Conservation (phyloP, 2,113 vertebrate genomes). For the Apteryx mantelli region DNA sequence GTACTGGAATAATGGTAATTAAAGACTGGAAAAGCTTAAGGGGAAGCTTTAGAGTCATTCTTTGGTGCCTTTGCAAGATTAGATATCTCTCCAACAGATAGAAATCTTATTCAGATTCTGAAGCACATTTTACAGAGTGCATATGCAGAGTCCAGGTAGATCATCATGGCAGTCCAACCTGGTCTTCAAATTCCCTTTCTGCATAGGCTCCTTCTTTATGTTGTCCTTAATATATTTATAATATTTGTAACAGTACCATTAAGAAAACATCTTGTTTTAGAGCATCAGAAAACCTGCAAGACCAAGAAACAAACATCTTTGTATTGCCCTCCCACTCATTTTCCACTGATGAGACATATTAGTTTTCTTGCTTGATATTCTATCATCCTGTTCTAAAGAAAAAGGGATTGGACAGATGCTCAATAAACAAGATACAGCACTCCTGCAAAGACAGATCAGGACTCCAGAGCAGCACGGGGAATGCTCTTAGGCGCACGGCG, state of each 20-base stretch:
- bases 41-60: background rate
- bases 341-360: background rate
- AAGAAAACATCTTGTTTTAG: background rate
- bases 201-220: background rate
- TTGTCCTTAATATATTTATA: background rate
- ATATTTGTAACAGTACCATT: background rate
- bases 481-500: accelerated
- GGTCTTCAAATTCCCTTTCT: background rate
- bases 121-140: background rate
- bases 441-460: background rate
- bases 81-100: background rate
- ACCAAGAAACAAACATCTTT: background rate
- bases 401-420: background rate
- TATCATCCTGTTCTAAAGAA: background rate
- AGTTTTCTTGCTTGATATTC: background rate
- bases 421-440: background rate
- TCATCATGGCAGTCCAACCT: background rate
- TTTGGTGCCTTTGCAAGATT: background rate
- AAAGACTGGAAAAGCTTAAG: background rate
- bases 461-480: background rate
- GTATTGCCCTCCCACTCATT: background rate
- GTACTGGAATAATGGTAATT: background rate
- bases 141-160: background rate
- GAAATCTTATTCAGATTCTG: background rate
- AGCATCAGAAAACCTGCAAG: background rate